Evolutionary conservation across 2,113 vertebrate species (phyloP), one percentile per base, ranked within the genome.

Genomic region (Perca fluviatilis): DNA sequence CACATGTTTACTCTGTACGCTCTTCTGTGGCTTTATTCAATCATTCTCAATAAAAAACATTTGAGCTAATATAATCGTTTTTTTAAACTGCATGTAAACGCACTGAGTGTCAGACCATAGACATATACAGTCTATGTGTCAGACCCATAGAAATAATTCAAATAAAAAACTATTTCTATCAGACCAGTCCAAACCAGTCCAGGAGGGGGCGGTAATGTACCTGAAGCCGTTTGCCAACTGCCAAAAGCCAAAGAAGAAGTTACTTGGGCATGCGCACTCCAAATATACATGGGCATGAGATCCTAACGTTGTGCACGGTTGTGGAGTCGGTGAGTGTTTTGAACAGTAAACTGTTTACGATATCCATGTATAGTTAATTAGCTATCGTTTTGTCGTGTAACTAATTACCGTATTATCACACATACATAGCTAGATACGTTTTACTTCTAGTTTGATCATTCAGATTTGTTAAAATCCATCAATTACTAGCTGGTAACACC

Each of bases 261-360:
- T 15, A 0, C 1, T 4, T 7, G 73, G 14, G 77, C 90, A 89
- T 91, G 93, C 92, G 91, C 83, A 70, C 0, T 54, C 25, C 3
- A 1, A 18, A 12, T 4, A 13, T 19, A 1, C 13, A 40, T 4
- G 33, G 21, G 91, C 91, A 92, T 74, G 90, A 89, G 90, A 89
- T 15, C 33, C 6, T 16, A 33, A 82, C 92, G 90, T 85, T 61
- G n/a, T n/a, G n/a, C n/a, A n/a, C n/a, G n/a, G n/a, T n/a, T n/a
- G 73, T 50, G 70, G 16, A 33, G 33, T 58, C 13, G 86, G 93
- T 93, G 74, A 90, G 84, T 89, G 57, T 86, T 87, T 70, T 47
- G n/a, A 1, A 43, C 5, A 58, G 23, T 40, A 0, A 62, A 18
- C 1, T 6, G 2, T 57, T 75, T 36, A 14, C 18, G 6, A 3